Conservation (phyloP, 2,113 vertebrate species). For the Eublepharis macularius region DNA sequence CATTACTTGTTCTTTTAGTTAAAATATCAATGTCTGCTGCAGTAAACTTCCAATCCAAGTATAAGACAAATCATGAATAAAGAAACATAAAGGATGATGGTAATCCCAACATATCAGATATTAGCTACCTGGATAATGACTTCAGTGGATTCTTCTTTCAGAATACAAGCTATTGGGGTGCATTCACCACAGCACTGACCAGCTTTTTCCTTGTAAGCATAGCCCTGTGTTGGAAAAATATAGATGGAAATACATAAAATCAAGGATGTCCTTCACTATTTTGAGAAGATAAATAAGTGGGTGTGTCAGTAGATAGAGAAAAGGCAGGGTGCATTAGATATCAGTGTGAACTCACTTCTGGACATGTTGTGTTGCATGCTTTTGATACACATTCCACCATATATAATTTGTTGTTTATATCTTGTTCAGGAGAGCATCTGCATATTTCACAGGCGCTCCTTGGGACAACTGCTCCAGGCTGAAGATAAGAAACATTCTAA, state of each 20-base stretch:
- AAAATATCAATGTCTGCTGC: neutral
- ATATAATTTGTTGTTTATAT: rapidly evolving
- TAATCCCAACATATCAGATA: neutral
- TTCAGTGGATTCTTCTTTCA: neutral
- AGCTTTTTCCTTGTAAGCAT: conserved; percentile 34
- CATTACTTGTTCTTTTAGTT: neutral
- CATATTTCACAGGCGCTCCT: conserved; percentile 70
- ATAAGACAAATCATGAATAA: neutral
- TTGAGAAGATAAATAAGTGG: neutral
- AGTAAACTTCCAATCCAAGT: conserved; percentile 5
- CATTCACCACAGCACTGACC: conserved; percentile 71
- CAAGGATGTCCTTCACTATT: neutral
- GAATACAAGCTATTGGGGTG: conserved; percentile 43
- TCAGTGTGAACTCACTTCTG: conserved; percentile 52
- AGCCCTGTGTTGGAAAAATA: conserved; percentile 69
- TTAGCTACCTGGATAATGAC: conserved; percentile 58
- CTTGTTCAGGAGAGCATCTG: conserved; percentile 46
- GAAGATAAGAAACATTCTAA: neutral
- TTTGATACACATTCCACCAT: conserved; percentile 55
- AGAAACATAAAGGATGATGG: neutral
- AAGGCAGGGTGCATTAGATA: neutral
- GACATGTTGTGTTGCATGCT: conserved; percentile 64
- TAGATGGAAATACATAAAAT: neutral
- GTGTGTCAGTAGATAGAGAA: neutral
- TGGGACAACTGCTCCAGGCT: conserved; percentile 71